phyloP scores from a whole-genome alignment of 2,888 invertebrate species.

The Smittia sp. region DNA sequence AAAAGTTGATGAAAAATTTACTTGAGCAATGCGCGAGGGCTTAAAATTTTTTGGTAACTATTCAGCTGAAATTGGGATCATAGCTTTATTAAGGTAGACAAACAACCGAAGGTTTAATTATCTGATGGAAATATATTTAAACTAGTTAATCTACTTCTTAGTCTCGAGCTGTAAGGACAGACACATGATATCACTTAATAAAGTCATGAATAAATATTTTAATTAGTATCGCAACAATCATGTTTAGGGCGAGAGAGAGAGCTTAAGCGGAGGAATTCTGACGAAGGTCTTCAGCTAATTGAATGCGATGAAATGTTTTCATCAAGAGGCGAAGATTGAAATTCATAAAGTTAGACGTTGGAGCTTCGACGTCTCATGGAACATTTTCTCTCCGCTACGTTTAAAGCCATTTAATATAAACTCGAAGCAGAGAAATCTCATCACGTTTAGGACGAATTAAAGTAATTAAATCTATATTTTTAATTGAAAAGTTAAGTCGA shows the following conservation, averaged over 20 bases:
- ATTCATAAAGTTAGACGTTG: background rate
- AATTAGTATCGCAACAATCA: slow-evolving; percentile 17
- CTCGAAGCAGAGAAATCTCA: slow-evolving; percentile 24
- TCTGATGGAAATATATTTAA: slow-evolving; percentile 22
- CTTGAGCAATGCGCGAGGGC: slow-evolving; percentile 40
- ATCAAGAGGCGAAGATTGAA: slow-evolving; percentile 2
- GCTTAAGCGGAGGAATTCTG: background rate
- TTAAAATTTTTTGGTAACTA: slow-evolving; percentile 44
- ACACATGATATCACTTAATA: slow-evolving; percentile 5
- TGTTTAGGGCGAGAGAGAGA: slow-evolving; percentile 5
- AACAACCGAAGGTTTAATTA: slow-evolving; percentile 27
- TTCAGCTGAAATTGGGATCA: slow-evolving; percentile 61
- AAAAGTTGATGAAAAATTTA: slow-evolving; percentile 21
- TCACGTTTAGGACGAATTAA: slow-evolving; percentile 9
- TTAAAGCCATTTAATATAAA: background rate
- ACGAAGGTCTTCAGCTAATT: background rate
- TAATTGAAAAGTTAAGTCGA: slow-evolving; percentile 10
- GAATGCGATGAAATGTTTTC: no score
- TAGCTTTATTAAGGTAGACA: slow-evolving; percentile 61
- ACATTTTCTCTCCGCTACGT: background rate
- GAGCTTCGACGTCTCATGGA: background rate
- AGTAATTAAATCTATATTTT: slow-evolving; percentile 23
- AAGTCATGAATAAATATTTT: slow-evolving; percentile 1
- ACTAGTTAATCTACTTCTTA: slow-evolving; percentile 23
- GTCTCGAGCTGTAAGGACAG: background rate